These are phyloP conservation scores for Listrodromus nycthemerus DNA, from an alignment of 2,888 invertebrate genomes.

Conservation along the genomic window DNA sequence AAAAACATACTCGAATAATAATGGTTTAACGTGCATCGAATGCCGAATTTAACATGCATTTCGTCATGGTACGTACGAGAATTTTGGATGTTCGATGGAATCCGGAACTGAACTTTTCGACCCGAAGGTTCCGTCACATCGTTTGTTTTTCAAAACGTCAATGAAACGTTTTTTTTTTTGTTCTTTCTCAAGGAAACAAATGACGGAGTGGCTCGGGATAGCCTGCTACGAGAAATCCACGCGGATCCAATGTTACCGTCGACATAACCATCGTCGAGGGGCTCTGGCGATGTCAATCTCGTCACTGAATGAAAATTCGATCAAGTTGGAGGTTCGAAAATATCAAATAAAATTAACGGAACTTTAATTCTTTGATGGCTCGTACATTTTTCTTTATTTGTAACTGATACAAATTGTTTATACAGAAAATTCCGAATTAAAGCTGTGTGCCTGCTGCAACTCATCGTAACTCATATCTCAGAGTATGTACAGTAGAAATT, in stretches of 20 bases:
- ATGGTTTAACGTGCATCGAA: not conserved
- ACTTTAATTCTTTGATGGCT: not conserved
- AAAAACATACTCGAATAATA: not conserved
- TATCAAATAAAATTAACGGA: slow-evolving; percentile 9
- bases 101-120: slow-evolving; percentile 55
- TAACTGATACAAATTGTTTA: not conserved
- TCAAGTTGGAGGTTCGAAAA: not conserved
- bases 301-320: slow-evolving; percentile 6
- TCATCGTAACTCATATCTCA: not conserved
- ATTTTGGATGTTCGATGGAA: slow-evolving; percentile 67
- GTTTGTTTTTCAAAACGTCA: slow-evolving; percentile 63
- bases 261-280: slow-evolving; percentile 55
- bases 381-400: not conserved
- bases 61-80: slow-evolving; percentile 63
- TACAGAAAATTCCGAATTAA: not conserved
- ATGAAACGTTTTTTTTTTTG: slow-evolving; percentile 57
- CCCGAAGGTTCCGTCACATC: slow-evolving; percentile 61
- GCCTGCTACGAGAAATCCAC: slow-evolving; percentile 49
- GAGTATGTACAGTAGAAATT: not conserved
- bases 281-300: slow-evolving; percentile 38
- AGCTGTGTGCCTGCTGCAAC: not conserved
- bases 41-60: not conserved
- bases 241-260: slow-evolving; percentile 19
- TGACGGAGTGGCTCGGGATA: slow-evolving; percentile 48
- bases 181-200: slow-evolving; percentile 52